Conservation (phyloP, 2,113 vertebrate genomes). For the Mustela lutreola region DNA sequence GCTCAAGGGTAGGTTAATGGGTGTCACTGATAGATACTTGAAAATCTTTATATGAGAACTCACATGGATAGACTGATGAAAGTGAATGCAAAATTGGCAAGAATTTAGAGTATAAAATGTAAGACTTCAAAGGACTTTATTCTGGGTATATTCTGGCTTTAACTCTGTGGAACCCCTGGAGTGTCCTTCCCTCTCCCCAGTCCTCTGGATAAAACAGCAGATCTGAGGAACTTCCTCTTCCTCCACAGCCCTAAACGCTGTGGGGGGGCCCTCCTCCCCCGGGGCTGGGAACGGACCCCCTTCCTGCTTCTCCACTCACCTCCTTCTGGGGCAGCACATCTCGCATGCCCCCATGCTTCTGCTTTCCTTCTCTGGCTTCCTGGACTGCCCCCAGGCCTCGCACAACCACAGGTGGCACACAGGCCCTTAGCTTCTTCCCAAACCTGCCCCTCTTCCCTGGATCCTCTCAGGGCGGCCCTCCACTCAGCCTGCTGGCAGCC, state of each 20-base stretch:
- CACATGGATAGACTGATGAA: not conserved
- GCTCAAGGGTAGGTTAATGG: not conserved
- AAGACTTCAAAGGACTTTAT: constrained; percentile 68
- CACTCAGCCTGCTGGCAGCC: not conserved
- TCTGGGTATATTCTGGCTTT: constrained; percentile 63
- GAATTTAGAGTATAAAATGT: constrained; percentile 50
- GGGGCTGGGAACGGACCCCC: not conserved
- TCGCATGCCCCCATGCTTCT: not conserved
- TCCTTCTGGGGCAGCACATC: not conserved
- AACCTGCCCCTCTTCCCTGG: not conserved
- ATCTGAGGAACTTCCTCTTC: not conserved
- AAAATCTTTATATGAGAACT: constrained; percentile 33
- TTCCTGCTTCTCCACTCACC: not conserved
- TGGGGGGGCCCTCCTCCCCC: not conserved
- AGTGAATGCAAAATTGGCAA: constrained; percentile 38
- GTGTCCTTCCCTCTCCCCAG: not conserved
- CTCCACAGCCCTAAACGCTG: not conserved
- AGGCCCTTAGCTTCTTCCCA: not conserved
- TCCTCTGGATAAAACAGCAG: not conserved
- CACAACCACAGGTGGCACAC: not conserved
- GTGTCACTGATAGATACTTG: constrained; percentile 42
- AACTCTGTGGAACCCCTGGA: not conserved
- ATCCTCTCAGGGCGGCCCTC: not conserved
- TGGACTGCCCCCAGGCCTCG: not conserved
- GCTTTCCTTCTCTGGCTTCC: not conserved